Evolutionary conservation across 2,797 vertebrate species (phyloP).

Genomic region (Mus caroli): DNA sequence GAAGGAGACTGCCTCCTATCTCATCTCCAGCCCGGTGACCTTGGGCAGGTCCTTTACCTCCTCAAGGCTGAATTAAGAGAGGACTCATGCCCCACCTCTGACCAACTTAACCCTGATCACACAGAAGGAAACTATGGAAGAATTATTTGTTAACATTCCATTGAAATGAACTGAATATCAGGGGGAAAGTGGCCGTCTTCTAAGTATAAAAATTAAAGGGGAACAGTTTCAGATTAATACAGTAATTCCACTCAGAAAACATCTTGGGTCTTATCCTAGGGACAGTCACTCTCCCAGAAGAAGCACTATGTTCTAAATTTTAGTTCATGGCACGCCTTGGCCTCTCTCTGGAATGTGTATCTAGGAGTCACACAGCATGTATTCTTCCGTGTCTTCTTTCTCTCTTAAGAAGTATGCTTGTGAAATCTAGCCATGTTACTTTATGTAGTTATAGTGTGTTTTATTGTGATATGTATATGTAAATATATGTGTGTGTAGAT

Average conservation of each 20-base stretch:
- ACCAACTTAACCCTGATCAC: not conserved
- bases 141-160: not conserved
- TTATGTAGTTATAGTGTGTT: not conserved
- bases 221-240: not conserved
- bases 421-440: not conserved
- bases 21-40: not conserved
- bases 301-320: not conserved
- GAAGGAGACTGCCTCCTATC: not conserved
- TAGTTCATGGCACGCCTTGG: not conserved
- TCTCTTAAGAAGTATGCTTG: not conserved
- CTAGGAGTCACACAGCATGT: not conserved
- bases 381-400: constrained; percentile 35
- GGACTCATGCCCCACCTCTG: not conserved
- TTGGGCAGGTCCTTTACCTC: not conserved
- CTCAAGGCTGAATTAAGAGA: not conserved
- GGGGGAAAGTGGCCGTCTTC: not conserved
- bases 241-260: not conserved
- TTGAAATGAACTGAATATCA: not conserved
- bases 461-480: not conserved
- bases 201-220: not conserved
- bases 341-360: constrained; percentile 8
- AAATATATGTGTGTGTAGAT: not conserved
- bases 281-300: not conserved
- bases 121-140: not conserved
- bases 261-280: not conserved